Base-by-base conservation (phyloP, 2,113 vertebrate genomes). In the Tichodroma muraria region DNA sequence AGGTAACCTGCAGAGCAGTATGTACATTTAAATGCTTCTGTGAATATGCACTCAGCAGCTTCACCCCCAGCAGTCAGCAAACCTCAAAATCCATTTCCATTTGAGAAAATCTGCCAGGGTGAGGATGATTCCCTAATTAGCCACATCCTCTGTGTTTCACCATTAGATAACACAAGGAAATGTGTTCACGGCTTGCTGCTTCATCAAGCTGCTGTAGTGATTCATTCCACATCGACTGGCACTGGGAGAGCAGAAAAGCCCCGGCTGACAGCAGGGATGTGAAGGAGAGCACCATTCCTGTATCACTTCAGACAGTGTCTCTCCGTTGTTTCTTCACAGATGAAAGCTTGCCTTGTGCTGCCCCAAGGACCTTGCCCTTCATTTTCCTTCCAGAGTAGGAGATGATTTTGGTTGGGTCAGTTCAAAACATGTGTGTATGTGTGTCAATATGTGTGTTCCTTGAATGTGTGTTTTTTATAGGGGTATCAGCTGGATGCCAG, bases 141-240 rank as follows among this genome's bases (percentile, higher is more conserved):
- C 91, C 91, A 85, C 66, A 94, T 94, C 93, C 79, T 90, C 69
- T 25, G 66, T 81, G 85, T 75, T 56, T 80, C 85, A 80, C 85
- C 64, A 38, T 95, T 78, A 89, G 94, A 63, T 89, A 94, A 94
- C 91, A 91, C 33, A 80, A 66, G 81, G 60, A 91, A 88, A 88
- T 73, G 20, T 49, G 92, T 75, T 95, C 93, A 88, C 4, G 1
- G 82, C 76, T 95, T 77, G 60, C 82, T 93, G 87, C 79, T 94
- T 80, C 94, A 83, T 85, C 82, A 63, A 21, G 88, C 76, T 90
- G 86, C 80, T 95, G n/a, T 9, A 56, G 37, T 78, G 93, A 94
- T 52, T 96, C 91, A 75, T 80, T 93, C 64, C 82, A 42, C 70
- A 30, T 40, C 0, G 0, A n/a, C 76, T 84, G 37, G 83, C 76